Evolutionary conservation across 2,113 vertebrate species (phyloP).

Genomic region (Salvelinus alpinus): DNA sequence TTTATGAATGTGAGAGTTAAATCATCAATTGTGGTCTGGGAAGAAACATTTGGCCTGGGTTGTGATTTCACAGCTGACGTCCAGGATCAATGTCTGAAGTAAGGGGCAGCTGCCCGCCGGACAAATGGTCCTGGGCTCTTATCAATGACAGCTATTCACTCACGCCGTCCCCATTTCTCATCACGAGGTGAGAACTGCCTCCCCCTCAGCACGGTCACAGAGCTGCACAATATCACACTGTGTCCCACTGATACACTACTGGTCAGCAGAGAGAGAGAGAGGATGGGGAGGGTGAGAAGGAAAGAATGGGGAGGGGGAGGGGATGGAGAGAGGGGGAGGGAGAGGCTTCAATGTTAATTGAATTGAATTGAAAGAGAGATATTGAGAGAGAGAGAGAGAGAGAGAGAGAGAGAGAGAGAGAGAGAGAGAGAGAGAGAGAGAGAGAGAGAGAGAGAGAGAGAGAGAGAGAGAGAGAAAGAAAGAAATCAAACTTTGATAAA

Average conservation of each 20-base stretch:
- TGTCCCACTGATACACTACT: constrained; percentile 50
- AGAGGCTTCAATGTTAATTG: too few species aligned
- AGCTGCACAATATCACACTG: constrained; percentile 48
- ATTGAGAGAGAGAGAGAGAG: too few species aligned
- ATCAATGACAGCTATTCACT: constrained; percentile 70
- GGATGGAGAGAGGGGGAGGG: too few species aligned
- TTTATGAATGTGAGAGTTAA: too few species aligned
- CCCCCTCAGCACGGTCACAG: constrained; percentile 50
- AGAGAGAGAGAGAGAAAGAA: too few species aligned
- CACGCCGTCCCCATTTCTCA: constrained; percentile 34
- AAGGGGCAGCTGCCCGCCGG: constrained; percentile 57
- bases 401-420: too few species aligned
- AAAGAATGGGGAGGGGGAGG: not conserved
- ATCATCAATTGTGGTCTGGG: too few species aligned
- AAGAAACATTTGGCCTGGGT: too few species aligned
- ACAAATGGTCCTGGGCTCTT: constrained; percentile 20
- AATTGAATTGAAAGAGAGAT: too few species aligned
- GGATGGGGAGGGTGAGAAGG: not conserved
- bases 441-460: too few species aligned
- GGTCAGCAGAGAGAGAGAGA: constrained; percentile 22
- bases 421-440: too few species aligned
- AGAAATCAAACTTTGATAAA: too few species aligned
- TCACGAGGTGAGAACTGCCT: constrained; percentile 60
- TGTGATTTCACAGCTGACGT: constrained; percentile 39
- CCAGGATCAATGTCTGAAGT: constrained; percentile 49